Base-by-base conservation (phyloP, 2,888 invertebrate species). In the Perithous albicinctus region DNA sequence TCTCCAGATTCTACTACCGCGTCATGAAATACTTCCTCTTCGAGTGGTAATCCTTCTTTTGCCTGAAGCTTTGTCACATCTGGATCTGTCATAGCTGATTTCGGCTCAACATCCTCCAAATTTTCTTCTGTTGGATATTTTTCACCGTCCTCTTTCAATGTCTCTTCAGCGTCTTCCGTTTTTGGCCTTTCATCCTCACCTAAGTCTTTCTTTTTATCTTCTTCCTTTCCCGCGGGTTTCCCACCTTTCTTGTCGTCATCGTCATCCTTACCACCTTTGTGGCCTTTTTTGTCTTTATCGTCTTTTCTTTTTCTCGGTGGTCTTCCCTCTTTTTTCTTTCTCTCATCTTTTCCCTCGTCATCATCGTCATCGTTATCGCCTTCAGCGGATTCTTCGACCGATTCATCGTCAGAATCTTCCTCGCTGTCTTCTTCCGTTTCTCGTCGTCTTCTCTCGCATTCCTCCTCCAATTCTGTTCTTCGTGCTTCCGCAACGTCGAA, bases 401-500 rank as follows among this genome's bases (percentile, higher is more conserved):
- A 80, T 0, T 85, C 80, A 0, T 85, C 87, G 7, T 84, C 84
- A 0, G 83, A 83, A 0, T 86, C 85, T 15, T 85, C 87, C 8
- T 82, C 83, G 7, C 59, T 84, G 41, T 75, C 82, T 46, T 83
- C 86, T 32, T 80, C 85, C 51, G 66, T 51, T 18, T 85, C 85
- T n/a, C 66, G 79, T 4, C 83, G 77, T 12, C 75, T 78, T 46
- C 76, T 85, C 18, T 85, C 84, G 56, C 87, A 87, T 46, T 86
- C 80, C n/a, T 86, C 83, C 2, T 89, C 80, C 0, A 91, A 43
- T 38, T 87, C 84, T 0, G 79, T 77, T 56, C 79, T 85, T 32
- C 86, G 84, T 0, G 69, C 77, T 20, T 88, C 85, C 2, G 90
- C 88, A 0, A 91, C 88, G 43, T 92, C 89, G 1, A 87, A 69